phyloP scores from a whole-genome alignment of 53 echinoderm and acorn worm genomes.

The Crossaster papposus region DNA sequence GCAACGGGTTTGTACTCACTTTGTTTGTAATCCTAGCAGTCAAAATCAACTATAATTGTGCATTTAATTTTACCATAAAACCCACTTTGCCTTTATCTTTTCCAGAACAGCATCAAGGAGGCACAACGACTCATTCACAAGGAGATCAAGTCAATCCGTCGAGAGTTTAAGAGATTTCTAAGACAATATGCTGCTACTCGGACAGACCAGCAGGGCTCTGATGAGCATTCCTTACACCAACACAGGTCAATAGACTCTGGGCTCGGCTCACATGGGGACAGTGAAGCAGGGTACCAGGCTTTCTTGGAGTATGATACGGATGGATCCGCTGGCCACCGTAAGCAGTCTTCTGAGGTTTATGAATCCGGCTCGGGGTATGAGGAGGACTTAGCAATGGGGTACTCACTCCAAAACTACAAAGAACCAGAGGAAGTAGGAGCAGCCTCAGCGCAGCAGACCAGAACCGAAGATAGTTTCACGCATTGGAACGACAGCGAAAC shows the following conservation, averaged over 20 bases:
- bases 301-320: neutral
- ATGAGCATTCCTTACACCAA: neutral
- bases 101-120: constrained; percentile 73
- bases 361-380: neutral
- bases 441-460: neutral
- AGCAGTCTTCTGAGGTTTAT: neutral
- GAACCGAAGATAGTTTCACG: constrained; percentile 13
- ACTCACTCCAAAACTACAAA: neutral
- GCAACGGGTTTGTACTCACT: no score
- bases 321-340: neutral
- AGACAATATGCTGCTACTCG: constrained; percentile 28
- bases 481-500: constrained; percentile 4
- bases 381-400: neutral
- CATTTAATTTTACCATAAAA: neutral
- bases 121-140: constrained; percentile 72
- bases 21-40: neutral
- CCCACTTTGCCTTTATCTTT: neutral
- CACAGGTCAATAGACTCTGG: constrained; percentile 16
- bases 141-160: constrained; percentile 72
- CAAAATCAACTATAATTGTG: neutral
- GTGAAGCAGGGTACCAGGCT: constrained; percentile 43
- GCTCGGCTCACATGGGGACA: constrained; percentile 43
- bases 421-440: neutral
- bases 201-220: constrained; percentile 3
- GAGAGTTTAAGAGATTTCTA: constrained; percentile 59